Conservation (phyloP, 2,888 invertebrate genomes). For the Nomada ferruginata region DNA sequence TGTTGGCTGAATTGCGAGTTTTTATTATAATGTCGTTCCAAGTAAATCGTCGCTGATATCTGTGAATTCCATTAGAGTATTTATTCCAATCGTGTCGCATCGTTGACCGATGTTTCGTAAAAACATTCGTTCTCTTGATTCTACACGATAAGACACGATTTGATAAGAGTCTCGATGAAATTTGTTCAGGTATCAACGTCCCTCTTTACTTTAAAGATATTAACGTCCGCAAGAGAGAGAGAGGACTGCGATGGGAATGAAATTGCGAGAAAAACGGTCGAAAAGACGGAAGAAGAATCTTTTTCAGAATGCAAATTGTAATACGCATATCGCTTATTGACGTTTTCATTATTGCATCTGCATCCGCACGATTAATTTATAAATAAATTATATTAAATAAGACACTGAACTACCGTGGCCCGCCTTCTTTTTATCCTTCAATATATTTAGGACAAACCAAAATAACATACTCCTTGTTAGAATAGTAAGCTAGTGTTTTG, state of each 20-base stretch:
- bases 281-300: conserved; percentile 56
- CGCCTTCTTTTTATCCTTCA: conserved; percentile 5
- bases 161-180: conserved; percentile 25
- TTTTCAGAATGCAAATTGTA: conserved; percentile 83
- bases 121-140: not conserved
- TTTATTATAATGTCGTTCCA: conserved; percentile 52
- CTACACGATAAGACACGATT: conserved; percentile 15
- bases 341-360: conserved; percentile 84
- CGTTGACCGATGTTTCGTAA: conserved; percentile 4
- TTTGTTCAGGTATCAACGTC: conserved; percentile 34
- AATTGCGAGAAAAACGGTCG: conserved; percentile 63
- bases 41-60: conserved; percentile 44
- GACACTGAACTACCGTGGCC: conserved; percentile 29
- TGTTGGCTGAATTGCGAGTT: conserved; percentile 57
- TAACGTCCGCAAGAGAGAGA: conserved; percentile 30
- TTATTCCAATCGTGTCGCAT: conserved; percentile 14
- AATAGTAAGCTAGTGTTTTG: not conserved
- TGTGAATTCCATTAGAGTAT: conserved; percentile 21
- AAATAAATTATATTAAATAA: conserved; percentile 82
- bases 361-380: conserved; percentile 84
- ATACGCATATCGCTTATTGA: conserved; percentile 84
- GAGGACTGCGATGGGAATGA: conserved; percentile 46
- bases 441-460: not conserved
- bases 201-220: conserved; percentile 27
- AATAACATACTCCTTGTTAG: not conserved